A percentile compares a stretch with the other conserved stretches of the same genome.
These are phyloP conservation scores for Germaria angustata DNA, from an alignment of 2,888 invertebrate species.

Conservation along the genomic window DNA sequence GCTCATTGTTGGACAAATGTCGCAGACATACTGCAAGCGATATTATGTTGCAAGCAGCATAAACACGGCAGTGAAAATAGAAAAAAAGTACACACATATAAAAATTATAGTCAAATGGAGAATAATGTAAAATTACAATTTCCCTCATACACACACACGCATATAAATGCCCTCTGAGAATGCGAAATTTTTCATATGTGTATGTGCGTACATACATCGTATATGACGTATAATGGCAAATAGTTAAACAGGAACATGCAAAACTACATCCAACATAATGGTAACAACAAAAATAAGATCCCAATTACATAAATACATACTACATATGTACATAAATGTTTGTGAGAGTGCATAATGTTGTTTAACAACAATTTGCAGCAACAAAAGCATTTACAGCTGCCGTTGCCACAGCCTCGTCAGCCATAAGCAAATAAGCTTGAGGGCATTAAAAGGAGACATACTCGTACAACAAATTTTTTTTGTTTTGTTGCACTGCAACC, in stretches of 20 bases:
- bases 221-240: slow-evolving; percentile 33
- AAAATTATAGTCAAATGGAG: slow-evolving; percentile 51
- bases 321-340: too few species aligned
- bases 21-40: slow-evolving; percentile 58
- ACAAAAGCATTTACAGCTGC: slow-evolving; percentile 32
- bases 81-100: neutral
- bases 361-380: slow-evolving; percentile 51
- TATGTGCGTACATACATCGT: neutral
- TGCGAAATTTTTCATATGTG: slow-evolving; percentile 5
- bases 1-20: slow-evolving; percentile 59
- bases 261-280: slow-evolving; percentile 40
- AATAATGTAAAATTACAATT: slow-evolving; percentile 52
- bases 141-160: neutral
- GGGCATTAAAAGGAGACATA: slow-evolving; percentile 64
- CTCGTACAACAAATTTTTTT: slow-evolving; percentile 64
- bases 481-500: slow-evolving; percentile 57
- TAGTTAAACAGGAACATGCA: slow-evolving; percentile 59
- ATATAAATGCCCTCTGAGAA: neutral
- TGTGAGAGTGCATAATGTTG: slow-evolving; percentile 26
- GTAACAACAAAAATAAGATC: neutral
- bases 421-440: slow-evolving; percentile 61
- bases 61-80: neutral
- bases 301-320: too few species aligned
- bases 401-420: slow-evolving; percentile 52
- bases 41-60: slow-evolving; percentile 39